Percentiles rank a stretch among this genome's conserved stretches.
These are phyloP conservation scores for Agrotis ipsilon DNA, from an alignment of 2,888 invertebrate genomes.

Conservation along the genomic window DNA sequence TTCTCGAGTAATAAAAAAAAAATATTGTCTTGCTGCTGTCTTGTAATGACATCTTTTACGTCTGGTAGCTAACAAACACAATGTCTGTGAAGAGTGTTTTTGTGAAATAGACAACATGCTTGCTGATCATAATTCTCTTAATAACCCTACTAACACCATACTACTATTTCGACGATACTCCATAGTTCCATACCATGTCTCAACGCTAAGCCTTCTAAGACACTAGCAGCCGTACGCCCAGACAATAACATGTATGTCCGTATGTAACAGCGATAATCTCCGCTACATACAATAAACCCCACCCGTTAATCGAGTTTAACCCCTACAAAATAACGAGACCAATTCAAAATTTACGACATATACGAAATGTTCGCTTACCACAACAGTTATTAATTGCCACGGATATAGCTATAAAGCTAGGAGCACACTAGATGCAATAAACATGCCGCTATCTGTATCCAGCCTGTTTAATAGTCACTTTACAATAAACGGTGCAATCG, in stretches of 20 bases:
- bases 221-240: slow-evolving; percentile 43
- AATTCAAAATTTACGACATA: slow-evolving; percentile 79
- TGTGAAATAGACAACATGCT: too few species aligned
- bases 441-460: slow-evolving; percentile 80
- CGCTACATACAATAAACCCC: slow-evolving; percentile 78
- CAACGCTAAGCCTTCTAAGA: slow-evolving; percentile 56
- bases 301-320: slow-evolving; percentile 83
- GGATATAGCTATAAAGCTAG: slow-evolving; percentile 78
- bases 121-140: neutral
- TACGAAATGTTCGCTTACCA: slow-evolving; percentile 83
- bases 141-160: slow-evolving; percentile 3
- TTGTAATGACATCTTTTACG: too few species aligned
- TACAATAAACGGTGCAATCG: slow-evolving; percentile 78
- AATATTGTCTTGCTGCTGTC: too few species aligned
- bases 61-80: neutral
- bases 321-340: slow-evolving; percentile 82
- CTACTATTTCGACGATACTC: slow-evolving; percentile 28
- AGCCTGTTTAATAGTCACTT: slow-evolving; percentile 78
- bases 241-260: slow-evolving; percentile 59
- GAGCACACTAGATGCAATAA: slow-evolving; percentile 81
- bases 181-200: slow-evolving; percentile 41
- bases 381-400: slow-evolving; percentile 81
- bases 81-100: neutral
- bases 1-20: too few species aligned
- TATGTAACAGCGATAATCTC: slow-evolving; percentile 68